A percentile compares a stretch with the other conserved stretches of the same genome.
These are phyloP conservation scores for Drosophila micromelanica DNA, from an alignment of 1,140 invertebrate species.

Conservation along the genomic window DNA sequence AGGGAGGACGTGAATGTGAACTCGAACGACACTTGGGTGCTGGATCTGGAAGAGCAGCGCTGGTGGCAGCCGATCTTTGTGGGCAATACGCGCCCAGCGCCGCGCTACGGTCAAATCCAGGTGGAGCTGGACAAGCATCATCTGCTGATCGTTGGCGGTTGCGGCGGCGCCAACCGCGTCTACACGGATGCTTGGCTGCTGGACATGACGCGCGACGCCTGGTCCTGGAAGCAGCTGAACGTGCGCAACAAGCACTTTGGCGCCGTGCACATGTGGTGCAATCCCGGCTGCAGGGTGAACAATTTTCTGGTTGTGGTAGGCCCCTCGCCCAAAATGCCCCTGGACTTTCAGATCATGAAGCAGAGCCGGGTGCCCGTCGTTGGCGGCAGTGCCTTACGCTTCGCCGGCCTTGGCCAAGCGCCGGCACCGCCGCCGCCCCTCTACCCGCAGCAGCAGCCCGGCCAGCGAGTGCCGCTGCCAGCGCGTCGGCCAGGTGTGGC, in stretches of 20 bases:
- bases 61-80: constrained; percentile 91
- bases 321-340: constrained; percentile 75
- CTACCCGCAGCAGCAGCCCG: constrained; percentile 45
- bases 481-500: constrained; percentile 34
- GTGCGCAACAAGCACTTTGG: constrained; percentile 91
- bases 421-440: constrained; percentile 51
- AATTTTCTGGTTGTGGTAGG: constrained; percentile 79
- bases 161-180: constrained; percentile 86
- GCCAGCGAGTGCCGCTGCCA: constrained; percentile 42
- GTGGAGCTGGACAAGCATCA: constrained; percentile 89
- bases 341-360: constrained; percentile 82
- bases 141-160: constrained; percentile 90
- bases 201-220: constrained; percentile 87
- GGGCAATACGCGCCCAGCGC: constrained; percentile 89
- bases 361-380: constrained; percentile 72
- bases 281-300: constrained; percentile 93
- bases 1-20: constrained; percentile 86
- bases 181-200: constrained; percentile 88
- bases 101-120: constrained; percentile 96
- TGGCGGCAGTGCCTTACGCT: constrained; percentile 42
- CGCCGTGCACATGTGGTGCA: constrained; percentile 95
- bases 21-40: constrained; percentile 96
- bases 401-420: constrained; percentile 45
- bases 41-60: constrained; percentile 90
- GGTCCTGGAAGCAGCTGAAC: constrained; percentile 92